Evolutionary conservation across 2,797 vertebrate genomes (phyloP).

Genomic region (Artibeus jamaicensis): DNA sequence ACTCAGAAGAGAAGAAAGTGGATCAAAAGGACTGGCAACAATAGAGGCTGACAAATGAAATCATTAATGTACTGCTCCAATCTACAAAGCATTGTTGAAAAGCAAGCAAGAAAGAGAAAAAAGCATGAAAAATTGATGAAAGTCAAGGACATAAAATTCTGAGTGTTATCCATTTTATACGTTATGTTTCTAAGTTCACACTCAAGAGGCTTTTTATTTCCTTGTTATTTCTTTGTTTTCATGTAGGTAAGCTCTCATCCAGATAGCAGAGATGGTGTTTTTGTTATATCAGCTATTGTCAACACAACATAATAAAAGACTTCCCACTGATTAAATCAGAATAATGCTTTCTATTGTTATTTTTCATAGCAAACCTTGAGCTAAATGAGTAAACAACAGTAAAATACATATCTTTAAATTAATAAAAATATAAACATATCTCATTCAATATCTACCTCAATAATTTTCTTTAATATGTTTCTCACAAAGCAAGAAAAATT

Average conservation of each 20-base stretch:
- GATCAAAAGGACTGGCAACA: constrained; percentile 77
- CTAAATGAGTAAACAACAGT: neutral
- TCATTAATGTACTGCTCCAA: constrained; percentile 39
- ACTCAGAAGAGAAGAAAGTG: constrained; percentile 73
- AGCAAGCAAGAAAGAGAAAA: constrained; percentile 66
- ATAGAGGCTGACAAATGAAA: constrained; percentile 76
- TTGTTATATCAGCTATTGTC: neutral
- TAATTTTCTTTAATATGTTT: neutral
- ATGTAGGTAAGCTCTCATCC: neutral
- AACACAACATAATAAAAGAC: neutral
- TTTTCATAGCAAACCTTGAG: neutral
- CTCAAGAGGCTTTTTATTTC: constrained; percentile 19
- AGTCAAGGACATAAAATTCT: constrained; percentile 69
- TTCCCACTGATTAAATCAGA: neutral
- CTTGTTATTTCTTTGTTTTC: constrained; percentile 36
- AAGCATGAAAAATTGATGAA: constrained; percentile 76
- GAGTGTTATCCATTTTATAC: neutral
- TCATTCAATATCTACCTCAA: neutral
- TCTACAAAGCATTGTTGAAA: constrained; percentile 53
- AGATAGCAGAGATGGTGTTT: neutral
- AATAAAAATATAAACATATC: neutral
- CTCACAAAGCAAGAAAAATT: neutral
- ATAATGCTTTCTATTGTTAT: neutral
- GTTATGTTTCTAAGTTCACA: constrained; percentile 29
- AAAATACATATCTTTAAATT: neutral